A percentile compares a stretch with the other conserved stretches of the same genome.
These are phyloP conservation scores for Myiopsitta monachus DNA, from an alignment of 2,113 vertebrate species.

Conservation along the genomic window DNA sequence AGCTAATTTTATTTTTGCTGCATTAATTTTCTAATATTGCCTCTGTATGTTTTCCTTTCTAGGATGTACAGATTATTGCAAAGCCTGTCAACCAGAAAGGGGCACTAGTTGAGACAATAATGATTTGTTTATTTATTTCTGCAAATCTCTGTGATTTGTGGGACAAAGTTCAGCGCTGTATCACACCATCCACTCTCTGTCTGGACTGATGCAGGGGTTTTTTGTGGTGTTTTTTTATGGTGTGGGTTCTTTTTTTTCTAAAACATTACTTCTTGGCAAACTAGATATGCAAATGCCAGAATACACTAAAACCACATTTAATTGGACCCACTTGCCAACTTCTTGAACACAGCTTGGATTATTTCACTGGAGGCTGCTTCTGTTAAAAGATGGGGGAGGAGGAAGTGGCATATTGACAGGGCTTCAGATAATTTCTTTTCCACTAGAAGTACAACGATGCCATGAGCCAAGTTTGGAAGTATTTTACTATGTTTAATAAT, in stretches of 20 bases:
- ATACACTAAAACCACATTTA: slow-evolving; percentile 87
- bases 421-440: slow-evolving; percentile 74
- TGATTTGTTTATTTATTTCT: neutral
- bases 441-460: slow-evolving; percentile 78
- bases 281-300: slow-evolving; percentile 84
- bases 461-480: slow-evolving; percentile 81
- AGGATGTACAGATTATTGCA: neutral
- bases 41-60: slow-evolving; percentile 8
- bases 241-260: neutral
- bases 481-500: slow-evolving; percentile 86
- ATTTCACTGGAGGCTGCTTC: slow-evolving; percentile 84
- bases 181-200: slow-evolving; percentile 69
- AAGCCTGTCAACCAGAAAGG: slow-evolving; percentile 17
- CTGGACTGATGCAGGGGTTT: slow-evolving; percentile 58
- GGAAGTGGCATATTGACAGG: slow-evolving; percentile 83
- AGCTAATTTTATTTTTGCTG: neutral
- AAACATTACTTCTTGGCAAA: slow-evolving; percentile 84
- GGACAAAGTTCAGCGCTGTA: slow-evolving; percentile 65
- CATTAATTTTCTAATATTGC: slow-evolving; percentile 27
- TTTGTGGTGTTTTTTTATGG: slow-evolving; percentile 32
- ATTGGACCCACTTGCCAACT: slow-evolving; percentile 86
- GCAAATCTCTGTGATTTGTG: slow-evolving; percentile 53
- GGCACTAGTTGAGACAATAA: neutral
- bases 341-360: slow-evolving; percentile 86
- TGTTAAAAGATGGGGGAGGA: slow-evolving; percentile 84